Evolutionary conservation across 1,140 invertebrate genomes (phyloP).

Genomic region (Bombus balteatus): DNA sequence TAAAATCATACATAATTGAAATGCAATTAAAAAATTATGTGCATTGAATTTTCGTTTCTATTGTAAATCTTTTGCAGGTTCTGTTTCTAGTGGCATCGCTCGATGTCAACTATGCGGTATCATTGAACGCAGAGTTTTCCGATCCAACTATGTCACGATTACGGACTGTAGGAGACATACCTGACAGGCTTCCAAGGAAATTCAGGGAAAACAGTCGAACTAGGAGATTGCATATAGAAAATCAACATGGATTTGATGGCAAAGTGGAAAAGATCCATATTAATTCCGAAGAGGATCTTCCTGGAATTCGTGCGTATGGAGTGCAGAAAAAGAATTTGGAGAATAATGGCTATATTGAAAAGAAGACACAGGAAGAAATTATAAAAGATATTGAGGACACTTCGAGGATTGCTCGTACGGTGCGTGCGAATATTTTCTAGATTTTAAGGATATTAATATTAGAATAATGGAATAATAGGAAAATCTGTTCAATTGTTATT

Average conservation of each 20-base stretch:
- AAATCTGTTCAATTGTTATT: not conserved
- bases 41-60: not conserved
- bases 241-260: conserved; percentile 69
- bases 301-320: conserved; percentile 67
- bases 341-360: conserved; percentile 56
- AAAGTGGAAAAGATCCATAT: conserved; percentile 69
- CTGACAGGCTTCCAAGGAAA: conserved; percentile 11
- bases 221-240: conserved; percentile 57
- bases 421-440: not conserved
- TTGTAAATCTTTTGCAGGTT: conserved; percentile 15
- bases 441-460: not conserved
- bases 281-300: conserved; percentile 39
- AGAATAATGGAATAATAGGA: not conserved
- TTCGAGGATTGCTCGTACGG: conserved; percentile 32
- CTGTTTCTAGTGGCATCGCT: conserved; percentile 15
- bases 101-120: not conserved
- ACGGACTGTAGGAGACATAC: not conserved
- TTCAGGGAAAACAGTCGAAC: conserved; percentile 8
- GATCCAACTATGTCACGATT: not conserved
- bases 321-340: conserved; percentile 59
- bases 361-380: not conserved
- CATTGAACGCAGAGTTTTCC: not conserved
- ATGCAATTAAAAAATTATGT: not conserved
- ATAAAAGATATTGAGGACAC: not conserved
- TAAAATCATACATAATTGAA: conserved; percentile 3